These are phyloP conservation scores for cat (Felis catus) DNA, from an alignment of 2,113 vertebrate species.

Conservation along the genomic window F.catus_Fca126_mat1.0 CM031426.1:28661501-28662000, in stretches of 20 bases:
- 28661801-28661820: conserved; percentile 19
- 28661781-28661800: conserved; percentile 22
- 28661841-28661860: not conserved
- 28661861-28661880: not conserved
- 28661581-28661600: not conserved
- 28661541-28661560: not conserved
- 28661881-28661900: not conserved
- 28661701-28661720: not conserved
- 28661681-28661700: not conserved
- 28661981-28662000: not conserved
- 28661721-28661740: not conserved
- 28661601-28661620: conserved; percentile 14
- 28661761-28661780: conserved; percentile 6
- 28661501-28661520: not conserved
- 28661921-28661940: not conserved
- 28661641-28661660: not conserved
- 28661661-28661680: not conserved
- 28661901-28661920: not conserved
- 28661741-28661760: not conserved
- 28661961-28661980: not conserved
- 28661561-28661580: conserved; percentile 30
- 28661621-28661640: not conserved
- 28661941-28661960: conserved; percentile 31
- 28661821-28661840: not conserved
- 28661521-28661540: not conserved